Evolutionary conservation across 30 jellyfish, hydroid and myxozoan genomes (phyloP).

Genomic region (Nemopilema nomurai): DNA sequence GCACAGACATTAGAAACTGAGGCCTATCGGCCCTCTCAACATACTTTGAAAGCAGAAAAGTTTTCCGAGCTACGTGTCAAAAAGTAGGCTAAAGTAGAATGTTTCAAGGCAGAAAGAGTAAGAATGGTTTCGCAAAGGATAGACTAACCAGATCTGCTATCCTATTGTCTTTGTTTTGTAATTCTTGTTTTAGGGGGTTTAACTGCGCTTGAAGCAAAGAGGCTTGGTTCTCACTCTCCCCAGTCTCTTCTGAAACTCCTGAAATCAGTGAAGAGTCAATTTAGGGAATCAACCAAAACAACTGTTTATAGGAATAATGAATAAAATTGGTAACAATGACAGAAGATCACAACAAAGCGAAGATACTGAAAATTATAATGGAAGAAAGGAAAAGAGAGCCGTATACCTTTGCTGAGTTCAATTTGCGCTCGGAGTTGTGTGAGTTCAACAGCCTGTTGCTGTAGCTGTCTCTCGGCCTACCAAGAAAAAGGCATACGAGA

Average conservation of each 20-base stretch:
- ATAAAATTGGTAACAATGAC: too few species aligned
- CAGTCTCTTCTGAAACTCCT: constrained; percentile 84
- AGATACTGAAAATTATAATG: too few species aligned
- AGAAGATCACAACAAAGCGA: background rate
- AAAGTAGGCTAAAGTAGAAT: too few species aligned
- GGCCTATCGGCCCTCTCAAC: too few species aligned
- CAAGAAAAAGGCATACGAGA: background rate
- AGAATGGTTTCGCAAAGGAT: too few species aligned
- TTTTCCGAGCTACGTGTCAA: too few species aligned
- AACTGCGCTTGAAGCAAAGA: constrained; percentile 78
- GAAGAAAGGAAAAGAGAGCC: background rate
- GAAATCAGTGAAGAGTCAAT: background rate
- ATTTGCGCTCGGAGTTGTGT: constrained; percentile 88
- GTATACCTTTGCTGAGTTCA: constrained; percentile 82
- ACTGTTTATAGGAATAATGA: too few species aligned
- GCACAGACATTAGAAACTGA: too few species aligned
- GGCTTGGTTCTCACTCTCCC: constrained; percentile 79
- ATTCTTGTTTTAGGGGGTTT: constrained; percentile 70
- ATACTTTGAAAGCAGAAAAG: too few species aligned
- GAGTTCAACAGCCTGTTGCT: constrained; percentile 87
- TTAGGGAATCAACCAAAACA: too few species aligned
- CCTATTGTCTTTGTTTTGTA: constrained; percentile 54
- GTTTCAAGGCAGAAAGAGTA: too few species aligned
- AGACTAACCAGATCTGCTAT: constrained; percentile 75
- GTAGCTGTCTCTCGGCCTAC: constrained; percentile 84